Evolutionary conservation across 1,140 invertebrate species (phyloP).

Genomic region (Pachypsylla venusta): DNA sequence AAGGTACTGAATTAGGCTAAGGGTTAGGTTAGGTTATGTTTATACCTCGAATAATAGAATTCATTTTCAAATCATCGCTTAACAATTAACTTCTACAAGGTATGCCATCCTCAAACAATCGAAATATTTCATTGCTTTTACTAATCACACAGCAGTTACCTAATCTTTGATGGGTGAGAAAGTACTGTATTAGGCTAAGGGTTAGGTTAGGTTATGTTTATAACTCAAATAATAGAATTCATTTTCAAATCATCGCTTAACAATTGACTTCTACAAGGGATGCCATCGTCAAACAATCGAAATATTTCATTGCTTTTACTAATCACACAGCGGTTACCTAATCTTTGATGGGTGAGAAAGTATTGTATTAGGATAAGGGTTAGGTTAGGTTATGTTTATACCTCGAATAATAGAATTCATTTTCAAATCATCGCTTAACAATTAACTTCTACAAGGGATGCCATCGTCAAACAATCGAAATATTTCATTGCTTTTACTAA

Average conservation of each 20-base stretch:
- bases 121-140: slow-evolving; percentile 24
- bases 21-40: too few relatives aligned
- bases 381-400: too few relatives aligned
- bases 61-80: slow-evolving; percentile 25
- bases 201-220: too few relatives aligned
- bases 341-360: too few relatives aligned
- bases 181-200: too few relatives aligned
- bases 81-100: slow-evolving; percentile 42
- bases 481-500: slow-evolving; percentile 23
- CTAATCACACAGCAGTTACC: slow-evolving; percentile 39
- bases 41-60: not conserved
- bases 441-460: slow-evolving; percentile 42
- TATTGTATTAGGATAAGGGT: too few relatives aligned
- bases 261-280: slow-evolving; percentile 43
- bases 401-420: not conserved
- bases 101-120: slow-evolving; percentile 37
- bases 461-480: slow-evolving; percentile 35
- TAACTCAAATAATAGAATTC: not conserved
- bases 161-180: too few relatives aligned
- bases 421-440: slow-evolving; percentile 30
- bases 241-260: slow-evolving; percentile 28
- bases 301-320: slow-evolving; percentile 25
- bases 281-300: slow-evolving; percentile 35
- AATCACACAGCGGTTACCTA: slow-evolving; percentile 40
- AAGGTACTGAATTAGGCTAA: too few relatives aligned